Percentiles rank a stretch among this genome's conserved stretches.
phyloP scores from a whole-genome alignment of 2,113 vertebrate species.

The Limnothrissa miodon region DNA sequence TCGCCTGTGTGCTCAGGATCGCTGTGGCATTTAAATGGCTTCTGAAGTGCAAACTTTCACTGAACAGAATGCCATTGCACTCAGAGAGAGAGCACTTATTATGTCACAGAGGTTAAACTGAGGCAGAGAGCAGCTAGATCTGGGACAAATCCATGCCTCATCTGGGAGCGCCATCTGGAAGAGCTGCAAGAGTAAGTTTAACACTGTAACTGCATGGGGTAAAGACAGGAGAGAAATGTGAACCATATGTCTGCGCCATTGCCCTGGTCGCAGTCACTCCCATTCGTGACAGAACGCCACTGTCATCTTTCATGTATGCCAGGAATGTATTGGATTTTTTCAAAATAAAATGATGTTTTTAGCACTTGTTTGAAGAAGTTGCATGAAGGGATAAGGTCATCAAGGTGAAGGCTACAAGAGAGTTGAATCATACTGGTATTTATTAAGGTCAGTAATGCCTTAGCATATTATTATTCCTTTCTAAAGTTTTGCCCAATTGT shows the following conservation, averaged over 20 bases:
- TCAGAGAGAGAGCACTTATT: neutral
- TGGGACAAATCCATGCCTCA: neutral
- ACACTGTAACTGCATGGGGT: neutral
- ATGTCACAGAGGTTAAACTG: neutral
- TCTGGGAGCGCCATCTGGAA: neutral
- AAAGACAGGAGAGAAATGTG: neutral
- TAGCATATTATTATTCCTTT: neutral
- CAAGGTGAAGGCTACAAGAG: constrained; percentile 14
- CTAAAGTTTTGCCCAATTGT: too few relatives aligned
- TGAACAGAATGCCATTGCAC: neutral
- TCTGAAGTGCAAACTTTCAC: neutral
- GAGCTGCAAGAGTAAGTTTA: neutral
- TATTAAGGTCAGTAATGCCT: neutral
- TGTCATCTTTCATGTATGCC: constrained; percentile 27
- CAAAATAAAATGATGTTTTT: neutral
- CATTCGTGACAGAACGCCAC: neutral
- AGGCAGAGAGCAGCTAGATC: neutral
- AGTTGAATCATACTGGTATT: neutral
- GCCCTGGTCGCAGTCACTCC: neutral
- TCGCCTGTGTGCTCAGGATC: neutral
- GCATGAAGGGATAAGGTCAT: neutral
- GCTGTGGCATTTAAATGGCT: constrained; percentile 28
- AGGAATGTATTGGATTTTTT: neutral
- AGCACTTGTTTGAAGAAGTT: neutral
- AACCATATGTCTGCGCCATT: neutral